Base-by-base conservation (phyloP, 2,888 invertebrate species). In the Apomyelois bistriatella region DNA sequence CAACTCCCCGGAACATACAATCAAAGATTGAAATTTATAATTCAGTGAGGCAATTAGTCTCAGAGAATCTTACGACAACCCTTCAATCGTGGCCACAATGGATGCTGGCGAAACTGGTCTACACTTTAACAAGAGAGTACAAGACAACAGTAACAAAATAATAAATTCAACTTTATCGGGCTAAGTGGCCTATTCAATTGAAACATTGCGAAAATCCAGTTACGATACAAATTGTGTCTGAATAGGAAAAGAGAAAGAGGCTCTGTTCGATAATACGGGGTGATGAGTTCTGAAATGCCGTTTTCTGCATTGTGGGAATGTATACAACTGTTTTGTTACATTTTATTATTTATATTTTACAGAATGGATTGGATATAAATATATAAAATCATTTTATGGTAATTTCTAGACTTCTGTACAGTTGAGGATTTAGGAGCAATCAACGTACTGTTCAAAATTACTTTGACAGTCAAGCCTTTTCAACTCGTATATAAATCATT, bases 151-250 rank as follows among this genome's bases (percentile, higher is more conserved):
- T 59, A 66, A 70, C 74, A 68, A 76, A 74, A 73, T 72, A 72
- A 74, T 72, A 74, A 76, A 76, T 72, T 65, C 70, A 66, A 71
- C 72, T 73, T 62, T 70, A 70, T 69, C 64, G 65, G 58, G 60
- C 67, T 74, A 73, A 73, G 71, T 72, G 74, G 70, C 59, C 74
- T 72, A 80, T 83, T 82, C 76, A 76, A 82, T 82, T 76, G 78
- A 78, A 76, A 76, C 75, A 77, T 86, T 85, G 84, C 81, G 83
- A 82, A 85, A 85, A 79, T 76, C 76, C 76, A 68, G 76, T 81
- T 81, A 72, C 78, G 66, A 72, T 81, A 83, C 83, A 83, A 85
- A 83, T 82, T 81, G 80, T 81, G 73, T 70, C 65, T 64, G 63
- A 73, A 65, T 62, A 78, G 76, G 79, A 79, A 81, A 79, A 75